A percentile compares a stretch with the other conserved stretches of the same genome.
phyloP scores from a whole-genome alignment of 2,113 vertebrate species.

The Tychaedon coryphoeus region DNA sequence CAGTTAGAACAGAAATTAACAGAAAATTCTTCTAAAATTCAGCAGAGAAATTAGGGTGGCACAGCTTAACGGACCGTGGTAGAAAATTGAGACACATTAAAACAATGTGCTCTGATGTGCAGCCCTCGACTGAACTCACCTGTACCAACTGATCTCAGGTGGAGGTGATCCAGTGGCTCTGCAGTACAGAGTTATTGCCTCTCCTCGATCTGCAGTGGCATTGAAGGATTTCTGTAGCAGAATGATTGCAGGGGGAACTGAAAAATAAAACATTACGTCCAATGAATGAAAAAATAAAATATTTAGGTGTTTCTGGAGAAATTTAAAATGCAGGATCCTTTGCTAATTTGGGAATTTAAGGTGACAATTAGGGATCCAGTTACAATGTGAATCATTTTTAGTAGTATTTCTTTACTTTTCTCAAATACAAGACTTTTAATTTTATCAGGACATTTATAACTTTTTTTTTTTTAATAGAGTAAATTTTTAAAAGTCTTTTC shows the following conservation, averaged over 20 bases:
- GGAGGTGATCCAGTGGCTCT: constrained; percentile 88
- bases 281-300: background rate
- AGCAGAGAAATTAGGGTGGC: background rate
- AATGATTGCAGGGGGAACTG: constrained; percentile 88
- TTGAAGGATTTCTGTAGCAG: constrained; percentile 90
- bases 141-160: constrained; percentile 90
- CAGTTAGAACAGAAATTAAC: background rate
- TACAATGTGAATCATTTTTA: background rate
- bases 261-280: background rate
- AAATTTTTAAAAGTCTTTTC: background rate
- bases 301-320: background rate
- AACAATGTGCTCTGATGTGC: background rate
- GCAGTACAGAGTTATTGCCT: constrained; percentile 87
- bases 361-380: background rate
- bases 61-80: background rate
- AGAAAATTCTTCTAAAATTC: background rate
- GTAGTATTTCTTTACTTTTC: background rate
- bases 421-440: background rate
- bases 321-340: background rate
- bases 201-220: constrained; percentile 93
- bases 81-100: background rate
- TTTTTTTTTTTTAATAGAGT: background rate
- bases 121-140: constrained; percentile 70
- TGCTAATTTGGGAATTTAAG: background rate
- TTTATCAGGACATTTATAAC: background rate